Evolutionary conservation across 2,888 invertebrate genomes (phyloP), one percentile per base, ranked within the genome.

Genomic region (Desoria tigrina): DNA sequence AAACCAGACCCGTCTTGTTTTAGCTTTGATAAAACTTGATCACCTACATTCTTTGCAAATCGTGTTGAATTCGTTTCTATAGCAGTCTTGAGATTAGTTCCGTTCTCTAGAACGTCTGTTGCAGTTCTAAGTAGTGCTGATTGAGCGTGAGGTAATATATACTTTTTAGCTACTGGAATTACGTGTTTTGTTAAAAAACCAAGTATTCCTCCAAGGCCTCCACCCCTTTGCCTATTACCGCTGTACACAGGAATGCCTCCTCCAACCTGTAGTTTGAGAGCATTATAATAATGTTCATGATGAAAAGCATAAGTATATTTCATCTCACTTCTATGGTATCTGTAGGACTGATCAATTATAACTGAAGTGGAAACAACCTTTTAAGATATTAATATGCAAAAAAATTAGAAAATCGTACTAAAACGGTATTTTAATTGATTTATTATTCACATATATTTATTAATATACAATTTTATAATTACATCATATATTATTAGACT

Each of bases 141-240:
- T 11, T 53, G 42, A 18, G 42, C 49, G 37, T 68, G 68, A 11
- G 68, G 68, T 3, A 64, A 1, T 23, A 68, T 27, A 49, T 65
- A 64, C 9, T 42, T 27, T 24, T 28, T 24, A 2, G 61, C 18
- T n/a, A 68, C 9, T 1, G 68, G 68, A 27, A 68, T 42, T n/a
- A 26, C 27, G 23, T 68, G 64, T 3, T 51, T n/a, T 27, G 54
- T 55, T 7, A 63, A 21, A 21, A 21, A 24, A 2, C 56, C 55
- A 27, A 62, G 11, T 6, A 51, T 28, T 16, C 49, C 42, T n/a
- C 68, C 68, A 1, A 65, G 3, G 11, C 68, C 68, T 1, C 61
- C 62, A 21, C 68, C 68, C 23, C 63, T 14, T 42, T 68, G 68
- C 7, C 55, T 4, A 18, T 16, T 18, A 4, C 55, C 55, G 9